These are phyloP conservation scores for Stenodera caucasica DNA, from an alignment of 2,888 invertebrate genomes.

Conservation along the genomic window DNA sequence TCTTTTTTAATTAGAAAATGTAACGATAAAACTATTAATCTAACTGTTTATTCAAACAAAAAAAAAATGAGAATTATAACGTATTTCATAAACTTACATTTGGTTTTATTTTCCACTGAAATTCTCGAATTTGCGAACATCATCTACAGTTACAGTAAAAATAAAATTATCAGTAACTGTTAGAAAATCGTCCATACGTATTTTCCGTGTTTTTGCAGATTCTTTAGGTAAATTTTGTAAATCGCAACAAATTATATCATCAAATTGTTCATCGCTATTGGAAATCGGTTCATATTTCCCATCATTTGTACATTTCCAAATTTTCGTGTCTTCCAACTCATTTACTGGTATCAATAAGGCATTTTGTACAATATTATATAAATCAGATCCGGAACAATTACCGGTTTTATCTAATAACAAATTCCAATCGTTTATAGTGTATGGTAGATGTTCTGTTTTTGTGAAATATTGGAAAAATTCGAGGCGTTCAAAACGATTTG, in stretches of 20 bases:
- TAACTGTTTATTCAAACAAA: not conserved
- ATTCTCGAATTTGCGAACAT: slow-evolving; percentile 41
- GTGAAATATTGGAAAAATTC: slow-evolving; percentile 46
- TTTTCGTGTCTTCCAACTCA: slow-evolving; percentile 54
- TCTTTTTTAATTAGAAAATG: not conserved
- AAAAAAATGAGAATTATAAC: not conserved
- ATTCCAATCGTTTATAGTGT: slow-evolving; percentile 49
- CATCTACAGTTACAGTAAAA: slow-evolving; percentile 41
- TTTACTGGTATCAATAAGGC: slow-evolving; percentile 57
- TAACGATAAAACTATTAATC: not conserved
- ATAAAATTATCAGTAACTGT: slow-evolving; percentile 41
- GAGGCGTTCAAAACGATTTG: slow-evolving; percentile 61
- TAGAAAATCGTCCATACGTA: slow-evolving; percentile 45
- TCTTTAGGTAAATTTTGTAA: slow-evolving; percentile 42
- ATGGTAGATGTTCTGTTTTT: slow-evolving; percentile 37
- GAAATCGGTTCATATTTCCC: slow-evolving; percentile 41
- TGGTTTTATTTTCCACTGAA: slow-evolving; percentile 20
- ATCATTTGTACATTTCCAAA: slow-evolving; percentile 49
- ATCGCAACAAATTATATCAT: slow-evolving; percentile 29
- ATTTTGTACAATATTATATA: slow-evolving; percentile 55
- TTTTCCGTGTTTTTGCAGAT: slow-evolving; percentile 43
- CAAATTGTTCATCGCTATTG: slow-evolving; percentile 25
- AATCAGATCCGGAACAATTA: slow-evolving; percentile 61
- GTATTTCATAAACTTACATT: not conserved
- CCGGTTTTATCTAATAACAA: slow-evolving; percentile 55